Conservation (phyloP, 1,140 invertebrate genomes). For the Dendrolimus kikuchii region DNA sequence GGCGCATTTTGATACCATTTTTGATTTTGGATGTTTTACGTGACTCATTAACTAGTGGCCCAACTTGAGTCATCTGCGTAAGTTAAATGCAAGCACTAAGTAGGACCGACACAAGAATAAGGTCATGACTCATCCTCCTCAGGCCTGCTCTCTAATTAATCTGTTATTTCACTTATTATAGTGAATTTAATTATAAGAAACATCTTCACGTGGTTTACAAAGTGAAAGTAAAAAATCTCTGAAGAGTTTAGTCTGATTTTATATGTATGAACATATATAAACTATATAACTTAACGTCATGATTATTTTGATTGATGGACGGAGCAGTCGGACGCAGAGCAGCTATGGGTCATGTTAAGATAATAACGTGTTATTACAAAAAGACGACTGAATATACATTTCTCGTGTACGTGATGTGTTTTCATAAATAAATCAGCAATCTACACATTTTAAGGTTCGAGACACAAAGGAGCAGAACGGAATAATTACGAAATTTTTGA, state of each 20-base stretch:
- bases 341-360: slow-evolving; percentile 22
- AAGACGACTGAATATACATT: slow-evolving; percentile 5
- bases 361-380: slow-evolving; percentile 23
- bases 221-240: too few relatives aligned
- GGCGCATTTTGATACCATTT: background rate
- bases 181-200: background rate
- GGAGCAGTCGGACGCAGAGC: slow-evolving; percentile 11
- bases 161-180: too few relatives aligned
- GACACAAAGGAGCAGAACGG: too few relatives aligned
- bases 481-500: too few relatives aligned
- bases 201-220: background rate
- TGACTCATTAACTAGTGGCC: slow-evolving; percentile 49
- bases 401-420: too few relatives aligned
- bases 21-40: slow-evolving; percentile 19
- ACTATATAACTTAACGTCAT: background rate
- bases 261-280: too few relatives aligned
- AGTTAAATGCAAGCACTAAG: slow-evolving; percentile 24
- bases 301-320: slow-evolving; percentile 28
- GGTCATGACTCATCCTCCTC: slow-evolving; percentile 39
- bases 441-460: too few relatives aligned
- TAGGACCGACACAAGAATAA: slow-evolving; percentile 28
- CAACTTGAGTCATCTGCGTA: slow-evolving; percentile 47
- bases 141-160: slow-evolving; percentile 19
- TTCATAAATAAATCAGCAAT: too few relatives aligned
- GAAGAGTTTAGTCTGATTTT: too few relatives aligned